phyloP scores from a whole-genome alignment of 1,140 invertebrate genomes.

The Drosophila parvula region DNA sequence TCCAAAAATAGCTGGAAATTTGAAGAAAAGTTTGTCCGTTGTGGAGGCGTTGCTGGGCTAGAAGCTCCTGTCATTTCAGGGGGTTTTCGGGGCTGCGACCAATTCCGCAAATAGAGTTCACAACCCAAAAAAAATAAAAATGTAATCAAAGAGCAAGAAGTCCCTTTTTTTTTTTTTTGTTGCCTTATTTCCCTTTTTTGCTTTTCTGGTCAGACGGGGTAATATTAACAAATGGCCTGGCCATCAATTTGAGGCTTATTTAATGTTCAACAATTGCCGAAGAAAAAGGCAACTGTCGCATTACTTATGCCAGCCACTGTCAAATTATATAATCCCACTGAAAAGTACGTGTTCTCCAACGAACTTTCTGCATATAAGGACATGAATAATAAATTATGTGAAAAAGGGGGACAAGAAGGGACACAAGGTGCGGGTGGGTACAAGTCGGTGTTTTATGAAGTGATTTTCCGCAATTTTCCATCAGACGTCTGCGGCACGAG shows the following conservation, averaged over 20 bases:
- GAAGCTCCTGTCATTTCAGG: not conserved
- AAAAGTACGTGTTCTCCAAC: slow-evolving; percentile 51
- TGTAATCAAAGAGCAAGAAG: slow-evolving; percentile 72
- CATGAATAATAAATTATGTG: slow-evolving; percentile 79
- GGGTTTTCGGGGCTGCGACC: not conserved
- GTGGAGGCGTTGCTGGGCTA: slow-evolving; percentile 32
- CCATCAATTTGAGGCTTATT: slow-evolving; percentile 80
- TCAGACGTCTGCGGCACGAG: slow-evolving; percentile 73
- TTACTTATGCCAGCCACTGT: slow-evolving; percentile 69
- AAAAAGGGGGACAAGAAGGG: slow-evolving; percentile 25
- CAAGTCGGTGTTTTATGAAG: slow-evolving; percentile 67
- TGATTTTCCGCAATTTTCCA: slow-evolving; percentile 77
- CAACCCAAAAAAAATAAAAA: slow-evolving; percentile 14
- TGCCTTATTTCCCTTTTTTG: slow-evolving; percentile 23
- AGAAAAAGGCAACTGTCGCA: slow-evolving; percentile 44
- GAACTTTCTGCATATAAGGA: slow-evolving; percentile 60
- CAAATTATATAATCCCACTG: slow-evolving; percentile 69
- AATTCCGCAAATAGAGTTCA: slow-evolving; percentile 38
- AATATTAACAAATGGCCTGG: slow-evolving; percentile 79
- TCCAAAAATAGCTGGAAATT: slow-evolving; percentile 37
- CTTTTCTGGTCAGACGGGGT: slow-evolving; percentile 46
- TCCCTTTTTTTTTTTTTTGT: slow-evolving; percentile 28
- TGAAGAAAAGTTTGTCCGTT: slow-evolving; percentile 35
- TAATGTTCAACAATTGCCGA: slow-evolving; percentile 68
- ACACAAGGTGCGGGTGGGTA: slow-evolving; percentile 20